Percentiles rank a stretch among this genome's conserved stretches.
phyloP scores from a whole-genome alignment of 2,113 vertebrate species.

The Anolis carolinensis region DNA sequence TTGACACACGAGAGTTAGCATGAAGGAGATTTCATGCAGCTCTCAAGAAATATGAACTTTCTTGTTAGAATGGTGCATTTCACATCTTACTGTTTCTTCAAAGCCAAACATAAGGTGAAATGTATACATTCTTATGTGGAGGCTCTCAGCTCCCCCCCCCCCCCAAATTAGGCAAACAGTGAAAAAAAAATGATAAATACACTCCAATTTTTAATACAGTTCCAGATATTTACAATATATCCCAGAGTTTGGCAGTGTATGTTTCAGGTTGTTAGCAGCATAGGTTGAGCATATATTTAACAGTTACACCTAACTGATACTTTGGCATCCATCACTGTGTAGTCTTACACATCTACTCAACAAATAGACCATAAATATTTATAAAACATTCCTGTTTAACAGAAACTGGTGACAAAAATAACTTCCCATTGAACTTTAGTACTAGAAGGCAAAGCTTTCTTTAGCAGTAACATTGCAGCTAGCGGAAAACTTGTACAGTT shows the following conservation, averaged over 20 bases:
- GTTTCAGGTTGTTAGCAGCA: constrained; percentile 54
- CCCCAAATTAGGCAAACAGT: constrained; percentile 28
- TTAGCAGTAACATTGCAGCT: constrained; percentile 50
- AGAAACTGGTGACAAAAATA: constrained; percentile 54
- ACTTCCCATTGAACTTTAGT: constrained; percentile 49
- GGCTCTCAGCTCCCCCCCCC: not conserved
- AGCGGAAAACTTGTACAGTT: constrained; percentile 41
- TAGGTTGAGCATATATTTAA: constrained; percentile 59
- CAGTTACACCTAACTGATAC: constrained; percentile 52
- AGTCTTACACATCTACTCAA: constrained; percentile 54
- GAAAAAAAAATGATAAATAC: constrained; percentile 47
- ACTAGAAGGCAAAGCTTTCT: constrained; percentile 56
- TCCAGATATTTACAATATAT: constrained; percentile 70
- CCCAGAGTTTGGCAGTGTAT: constrained; percentile 42
- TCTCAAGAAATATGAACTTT: not conserved
- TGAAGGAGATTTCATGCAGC: not conserved
- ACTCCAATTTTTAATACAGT: constrained; percentile 36
- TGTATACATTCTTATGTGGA: constrained; percentile 21
- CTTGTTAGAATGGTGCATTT: not conserved
- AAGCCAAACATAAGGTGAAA: constrained; percentile 19
- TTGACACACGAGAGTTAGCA: too few relatives aligned
- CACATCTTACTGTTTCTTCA: constrained; percentile 17
- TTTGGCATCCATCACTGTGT: constrained; percentile 49
- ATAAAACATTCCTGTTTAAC: constrained; percentile 58
- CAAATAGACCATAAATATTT: constrained; percentile 55